These are phyloP conservation scores for Acomys russatus DNA, from an alignment of 2,797 vertebrate genomes.

Conservation along the genomic window DNA sequence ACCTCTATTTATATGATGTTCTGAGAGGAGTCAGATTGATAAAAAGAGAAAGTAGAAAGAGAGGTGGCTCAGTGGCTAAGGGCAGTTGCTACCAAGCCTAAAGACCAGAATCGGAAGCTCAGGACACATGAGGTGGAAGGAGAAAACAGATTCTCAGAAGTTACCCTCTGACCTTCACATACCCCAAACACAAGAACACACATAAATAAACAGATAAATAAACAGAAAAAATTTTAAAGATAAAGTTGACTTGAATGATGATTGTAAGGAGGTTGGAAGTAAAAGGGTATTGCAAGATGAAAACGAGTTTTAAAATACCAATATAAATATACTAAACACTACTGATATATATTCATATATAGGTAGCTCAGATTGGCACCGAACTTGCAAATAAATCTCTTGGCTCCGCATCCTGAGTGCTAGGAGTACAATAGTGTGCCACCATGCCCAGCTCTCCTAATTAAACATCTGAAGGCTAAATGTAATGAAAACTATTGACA, in stretches of 20 bases:
- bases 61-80: not conserved
- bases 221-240: constrained; percentile 8
- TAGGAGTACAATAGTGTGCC: not conserved
- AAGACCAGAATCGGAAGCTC: not conserved
- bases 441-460: not conserved
- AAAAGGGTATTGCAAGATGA: not conserved
- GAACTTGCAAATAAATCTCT: not conserved
- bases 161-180: not conserved
- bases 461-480: constrained; percentile 57
- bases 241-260: constrained; percentile 11
- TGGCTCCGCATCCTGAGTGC: not conserved
- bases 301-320: not conserved
- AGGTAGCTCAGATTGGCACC: not conserved
- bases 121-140: not conserved
- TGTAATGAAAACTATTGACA: constrained; percentile 42
- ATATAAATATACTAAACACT: not conserved
- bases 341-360: not conserved
- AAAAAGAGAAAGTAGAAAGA: not conserved
- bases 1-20: not conserved
- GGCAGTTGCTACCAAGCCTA: not conserved
- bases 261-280: not conserved
- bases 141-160: not conserved
- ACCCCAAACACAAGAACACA: not conserved
- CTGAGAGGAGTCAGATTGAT: not conserved
- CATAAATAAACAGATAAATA: not conserved